Evolutionary conservation across 2,797 vertebrate species (phyloP).

Genomic region (Coccyzus lansbergi): DNA sequence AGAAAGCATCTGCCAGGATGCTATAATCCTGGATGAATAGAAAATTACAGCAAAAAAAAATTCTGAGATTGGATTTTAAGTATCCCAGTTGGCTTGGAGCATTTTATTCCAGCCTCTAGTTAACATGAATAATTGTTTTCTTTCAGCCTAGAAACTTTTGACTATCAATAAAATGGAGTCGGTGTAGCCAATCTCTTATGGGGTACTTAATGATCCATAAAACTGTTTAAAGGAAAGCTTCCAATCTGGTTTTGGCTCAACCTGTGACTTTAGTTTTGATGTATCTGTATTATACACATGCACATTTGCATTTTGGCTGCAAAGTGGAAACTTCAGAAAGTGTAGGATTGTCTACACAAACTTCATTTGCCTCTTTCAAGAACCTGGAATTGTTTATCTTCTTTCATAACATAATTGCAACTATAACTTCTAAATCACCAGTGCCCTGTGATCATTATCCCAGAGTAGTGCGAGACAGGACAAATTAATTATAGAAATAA

Average conservation of each 20-base stretch:
- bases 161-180: slow-evolving; percentile 37
- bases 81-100: background rate
- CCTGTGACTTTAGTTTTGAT: slow-evolving; percentile 4
- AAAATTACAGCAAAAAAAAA: background rate
- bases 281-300: background rate
- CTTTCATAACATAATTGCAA: background rate
- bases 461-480: accelerated
- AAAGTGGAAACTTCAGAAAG: background rate
- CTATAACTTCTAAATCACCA: background rate
- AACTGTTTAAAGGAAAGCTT: slow-evolving; percentile 42
- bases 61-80: background rate
- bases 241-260: slow-evolving; percentile 46
- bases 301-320: background rate
- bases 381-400: background rate
- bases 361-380: background rate
- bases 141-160: background rate
- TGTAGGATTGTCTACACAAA: accelerated
- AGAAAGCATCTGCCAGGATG: background rate
- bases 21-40: background rate
- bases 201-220: slow-evolving; percentile 58
- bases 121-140: slow-evolving; percentile 49
- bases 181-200: slow-evolving; percentile 15
- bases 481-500: background rate
- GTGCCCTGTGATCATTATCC: background rate
- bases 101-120: slow-evolving; percentile 2